These are phyloP conservation scores for Amiota communis DNA, from an alignment of 2,888 invertebrate genomes.

Conservation along the genomic window DNA sequence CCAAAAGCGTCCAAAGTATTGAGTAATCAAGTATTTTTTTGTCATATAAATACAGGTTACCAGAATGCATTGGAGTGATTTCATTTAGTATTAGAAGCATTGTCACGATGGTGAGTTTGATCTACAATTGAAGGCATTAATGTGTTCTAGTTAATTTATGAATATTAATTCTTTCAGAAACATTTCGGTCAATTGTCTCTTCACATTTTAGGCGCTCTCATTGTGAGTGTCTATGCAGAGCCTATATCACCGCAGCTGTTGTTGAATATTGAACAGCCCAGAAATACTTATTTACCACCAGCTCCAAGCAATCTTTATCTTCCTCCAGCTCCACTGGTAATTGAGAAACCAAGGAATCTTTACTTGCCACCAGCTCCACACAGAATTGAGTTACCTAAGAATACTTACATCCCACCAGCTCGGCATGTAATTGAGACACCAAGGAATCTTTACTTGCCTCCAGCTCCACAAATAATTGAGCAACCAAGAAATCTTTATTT, in stretches of 20 bases:
- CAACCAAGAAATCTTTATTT: not conserved
- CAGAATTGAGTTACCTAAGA: not conserved
- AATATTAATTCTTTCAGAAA: not conserved
- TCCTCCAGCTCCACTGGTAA: not conserved
- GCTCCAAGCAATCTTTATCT: not conserved
- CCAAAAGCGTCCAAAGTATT: too few relatives aligned
- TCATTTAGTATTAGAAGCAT: not conserved
- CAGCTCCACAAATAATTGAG: too few relatives aligned
- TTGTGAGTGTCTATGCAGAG: not conserved
- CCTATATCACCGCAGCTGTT: conserved; percentile 7
- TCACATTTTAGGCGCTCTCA: not conserved
- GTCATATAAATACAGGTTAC: not conserved
- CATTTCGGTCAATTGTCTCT: too few relatives aligned
- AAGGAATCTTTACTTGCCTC: not conserved
- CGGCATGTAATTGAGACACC: not conserved
- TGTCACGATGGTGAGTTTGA: conserved; percentile 3
- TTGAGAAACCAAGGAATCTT: conserved; percentile 22
- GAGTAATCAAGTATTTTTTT: not conserved
- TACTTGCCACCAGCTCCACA: conserved; percentile 31
- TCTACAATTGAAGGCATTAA: not conserved
- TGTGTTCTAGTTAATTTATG: not conserved
- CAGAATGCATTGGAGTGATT: not conserved
- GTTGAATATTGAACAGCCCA: conserved; percentile 7
- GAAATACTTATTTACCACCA: conserved; percentile 30
- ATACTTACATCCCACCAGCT: not conserved